phyloP scores from a whole-genome alignment of 37 sponge, comb jelly and placozoan genomes.

The Chondrilla cf. caribensis region DNA sequence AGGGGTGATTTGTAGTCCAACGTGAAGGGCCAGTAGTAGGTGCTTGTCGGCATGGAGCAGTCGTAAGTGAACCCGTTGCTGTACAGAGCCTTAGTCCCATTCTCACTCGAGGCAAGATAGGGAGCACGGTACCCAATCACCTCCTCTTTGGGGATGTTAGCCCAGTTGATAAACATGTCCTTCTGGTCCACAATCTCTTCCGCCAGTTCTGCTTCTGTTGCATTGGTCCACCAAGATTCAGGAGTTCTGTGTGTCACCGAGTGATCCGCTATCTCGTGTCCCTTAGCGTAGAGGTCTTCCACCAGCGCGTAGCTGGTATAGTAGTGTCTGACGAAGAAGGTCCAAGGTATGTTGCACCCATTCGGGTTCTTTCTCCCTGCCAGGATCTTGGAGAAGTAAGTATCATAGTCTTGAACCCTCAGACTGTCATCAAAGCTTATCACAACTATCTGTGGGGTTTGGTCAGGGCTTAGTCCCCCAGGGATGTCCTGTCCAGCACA shows the following conservation, averaged over 20 bases:
- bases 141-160: constrained; percentile 9
- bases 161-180: constrained; percentile 41
- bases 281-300: constrained; percentile 28
- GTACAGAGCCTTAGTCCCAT: constrained; percentile 33
- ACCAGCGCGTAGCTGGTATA: constrained; percentile 53
- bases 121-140: constrained; percentile 49
- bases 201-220: constrained; percentile 30
- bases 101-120: constrained; percentile 40
- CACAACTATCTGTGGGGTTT: constrained; percentile 50
- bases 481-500: constrained; percentile 52
- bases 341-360: constrained; percentile 43
- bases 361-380: constrained; percentile 36
- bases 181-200: constrained; percentile 43
- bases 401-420: constrained; percentile 13
- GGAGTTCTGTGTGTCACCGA: constrained; percentile 42
- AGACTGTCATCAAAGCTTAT: constrained; percentile 43
- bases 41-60: constrained; percentile 34
- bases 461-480: constrained; percentile 22
- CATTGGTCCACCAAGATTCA: constrained; percentile 43
- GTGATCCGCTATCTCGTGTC: constrained; percentile 59
- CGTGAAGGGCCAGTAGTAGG: constrained; percentile 54
- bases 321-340: constrained; percentile 42
- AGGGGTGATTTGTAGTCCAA: constrained; percentile 57
- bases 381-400: constrained; percentile 26
- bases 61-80: constrained; percentile 41